Conservation (phyloP, 2,888 invertebrate species). For the Mesorhabditis belari region DNA sequence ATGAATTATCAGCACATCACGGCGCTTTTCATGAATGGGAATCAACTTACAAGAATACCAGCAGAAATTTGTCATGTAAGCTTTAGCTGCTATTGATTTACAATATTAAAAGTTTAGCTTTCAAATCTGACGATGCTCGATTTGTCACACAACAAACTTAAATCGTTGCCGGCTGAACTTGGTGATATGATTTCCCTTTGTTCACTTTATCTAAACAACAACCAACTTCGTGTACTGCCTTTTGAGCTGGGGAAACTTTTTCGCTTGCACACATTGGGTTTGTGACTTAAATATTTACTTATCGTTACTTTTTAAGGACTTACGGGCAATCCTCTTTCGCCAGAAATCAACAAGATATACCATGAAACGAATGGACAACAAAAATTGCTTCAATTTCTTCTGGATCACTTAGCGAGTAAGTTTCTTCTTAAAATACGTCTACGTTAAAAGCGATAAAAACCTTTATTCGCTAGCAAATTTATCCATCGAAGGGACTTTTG, state of each 20-base stretch:
- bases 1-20: slow-evolving; percentile 78
- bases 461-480: slow-evolving; percentile 11
- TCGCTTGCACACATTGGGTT: slow-evolving; percentile 82
- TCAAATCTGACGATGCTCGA: slow-evolving; percentile 79
- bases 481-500: no score
- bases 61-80: slow-evolving; percentile 71
- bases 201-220: slow-evolving; percentile 87
- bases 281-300: neutral
- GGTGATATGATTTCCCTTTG: slow-evolving; percentile 92
- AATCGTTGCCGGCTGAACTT: slow-evolving; percentile 86
- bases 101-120: slow-evolving; percentile 54
- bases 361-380: slow-evolving; percentile 87
- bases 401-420: slow-evolving; percentile 90
- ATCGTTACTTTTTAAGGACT: slow-evolving; percentile 44
- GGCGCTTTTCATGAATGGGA: slow-evolving; percentile 88
- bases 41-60: slow-evolving; percentile 80
- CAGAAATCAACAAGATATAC: slow-evolving; percentile 83
- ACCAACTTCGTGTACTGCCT: slow-evolving; percentile 83
- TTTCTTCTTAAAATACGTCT: no score
- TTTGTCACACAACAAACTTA: slow-evolving; percentile 85
- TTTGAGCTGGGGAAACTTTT: slow-evolving; percentile 95
- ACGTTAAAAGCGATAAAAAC: no score
- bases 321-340: slow-evolving; percentile 80
- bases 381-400: slow-evolving; percentile 84
- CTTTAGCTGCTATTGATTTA: slow-evolving; percentile 30